Evolutionary conservation across 2,113 vertebrate genomes (phyloP), one percentile per base, ranked within the genome.

Genomic region (Hiodon tergisus): DNA sequence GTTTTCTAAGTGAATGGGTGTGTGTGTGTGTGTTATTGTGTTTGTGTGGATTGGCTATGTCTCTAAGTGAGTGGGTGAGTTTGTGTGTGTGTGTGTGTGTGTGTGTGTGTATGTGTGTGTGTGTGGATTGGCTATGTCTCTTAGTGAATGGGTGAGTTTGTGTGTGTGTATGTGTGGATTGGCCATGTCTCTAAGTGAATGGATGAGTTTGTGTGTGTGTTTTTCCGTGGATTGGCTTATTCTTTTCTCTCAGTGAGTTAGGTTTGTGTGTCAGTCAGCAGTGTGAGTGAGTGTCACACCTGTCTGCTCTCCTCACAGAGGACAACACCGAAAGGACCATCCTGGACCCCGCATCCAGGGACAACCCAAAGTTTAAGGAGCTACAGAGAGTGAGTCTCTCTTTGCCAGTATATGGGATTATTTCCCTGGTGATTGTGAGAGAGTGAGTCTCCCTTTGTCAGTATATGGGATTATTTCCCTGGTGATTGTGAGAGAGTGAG

Each of bases 311-410:
- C 62, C 17, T 54, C 13, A 51, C 86, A 99, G 97, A 98, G 89
- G 97, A 99, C 87, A 99, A 98, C 11, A 96, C 97, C 80, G 96
- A 98, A 0, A 93, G 94, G n/a, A 97, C 91, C 0, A 98, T 99
- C 94, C 95, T 99, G 0, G 95, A 98, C 81, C 95, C 95, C 5
- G 94, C 92, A 82, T 98, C 96, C 8, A 97, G 92, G 85, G 95
- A 95, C 1, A 93, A 97, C 77, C 87, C 87, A 77, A 98, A 94
- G 57, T 94, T 98, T 78, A 95, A 97, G 82, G 96, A 98, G 3
- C 91, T 99, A 50, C 91, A 93, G 82, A 97, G 94, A 94, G 96
- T 97, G 78, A 78, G 86, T 54, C 52, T 70, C 47, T 59, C 50
- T 59, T 2, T n/a, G 14, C 31, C 7, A 63, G 31, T 7, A 31